Evolutionary conservation across 2,888 invertebrate genomes (phyloP).

Genomic region (Tipula helvola): DNA sequence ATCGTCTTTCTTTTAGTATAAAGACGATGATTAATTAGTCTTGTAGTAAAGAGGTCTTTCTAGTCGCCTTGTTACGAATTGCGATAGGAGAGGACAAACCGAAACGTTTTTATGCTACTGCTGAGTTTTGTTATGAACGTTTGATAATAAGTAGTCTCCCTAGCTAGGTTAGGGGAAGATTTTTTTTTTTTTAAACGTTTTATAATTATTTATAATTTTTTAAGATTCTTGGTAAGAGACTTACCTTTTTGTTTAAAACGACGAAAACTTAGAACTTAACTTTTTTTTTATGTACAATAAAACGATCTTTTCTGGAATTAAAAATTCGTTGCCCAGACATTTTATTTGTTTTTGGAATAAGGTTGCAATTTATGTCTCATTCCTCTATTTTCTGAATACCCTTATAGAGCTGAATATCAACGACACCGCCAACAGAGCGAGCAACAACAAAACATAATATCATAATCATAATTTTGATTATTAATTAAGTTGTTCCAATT

Average conservation of each 20-base stretch:
- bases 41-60: neutral
- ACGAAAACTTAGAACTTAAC: neutral
- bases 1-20: neutral
- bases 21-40: neutral
- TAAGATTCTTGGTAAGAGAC: neutral
- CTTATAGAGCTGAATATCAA: no score
- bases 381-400: no score
- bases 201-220: neutral
- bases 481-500: neutral
- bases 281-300: neutral
- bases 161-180: neutral
- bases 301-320: neutral
- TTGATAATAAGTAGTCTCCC: neutral
- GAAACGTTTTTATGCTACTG: neutral
- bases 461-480: neutral
- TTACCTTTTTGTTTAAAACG: neutral
- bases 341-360: no score
- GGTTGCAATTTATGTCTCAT: neutral
- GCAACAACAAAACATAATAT: neutral
- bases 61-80: neutral
- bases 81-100: neutral
- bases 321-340: neutral
- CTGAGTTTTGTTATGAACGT: neutral
- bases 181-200: neutral
- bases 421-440: no score